Evolutionary conservation across 2,888 invertebrate genomes (phyloP), one percentile per base, ranked within the genome.

Genomic region (Synergus japonicus): DNA sequence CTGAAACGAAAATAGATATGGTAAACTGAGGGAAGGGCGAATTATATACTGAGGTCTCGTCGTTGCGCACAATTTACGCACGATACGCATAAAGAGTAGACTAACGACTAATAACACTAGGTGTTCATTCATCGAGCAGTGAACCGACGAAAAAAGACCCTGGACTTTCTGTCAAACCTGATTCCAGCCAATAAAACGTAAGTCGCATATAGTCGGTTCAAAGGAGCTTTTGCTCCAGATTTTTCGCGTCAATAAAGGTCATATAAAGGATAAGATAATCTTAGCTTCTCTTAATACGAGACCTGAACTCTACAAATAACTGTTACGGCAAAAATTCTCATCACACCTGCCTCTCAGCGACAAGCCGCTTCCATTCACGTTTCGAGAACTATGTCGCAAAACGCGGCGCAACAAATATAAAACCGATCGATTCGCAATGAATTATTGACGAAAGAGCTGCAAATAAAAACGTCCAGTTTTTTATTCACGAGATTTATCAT

Each of bases 381-480:
- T 73, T 73, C n/a, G 10, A n/a, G n/a, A 73, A 54, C 37, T 15
- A 4, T 73, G 73, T 54, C 73, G 54, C 54, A 73, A 73, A 73
- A 73, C 49, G n/a, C 29, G 18, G 66, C 73, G 54, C 37, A 54
- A 54, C 54, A 73, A 41, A 73, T 73, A 73, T 73, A 73, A 58
- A 58, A n/a, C 37, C 9, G 37, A 73, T 73, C 54, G 54, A 73
- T 73, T 58, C 10, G 12, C 54, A 1, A 41, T 54, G 73, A 49
- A 73, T 73, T 73, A 54, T 58, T 54, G 58, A 73, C 54, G 73
- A 73, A 73, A 69, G 49, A 73, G 49, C 73, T 54, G 58, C 41
- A 58, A 69, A 73, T 58, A 73, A 54, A 41, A 54, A 54, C 37
- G 2, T 41, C 37, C n/a, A 73, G 10, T 73, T 37, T 5, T 9